phyloP scores from a whole-genome alignment of 1,140 invertebrate genomes.

The Halictus rubicundus region DNA sequence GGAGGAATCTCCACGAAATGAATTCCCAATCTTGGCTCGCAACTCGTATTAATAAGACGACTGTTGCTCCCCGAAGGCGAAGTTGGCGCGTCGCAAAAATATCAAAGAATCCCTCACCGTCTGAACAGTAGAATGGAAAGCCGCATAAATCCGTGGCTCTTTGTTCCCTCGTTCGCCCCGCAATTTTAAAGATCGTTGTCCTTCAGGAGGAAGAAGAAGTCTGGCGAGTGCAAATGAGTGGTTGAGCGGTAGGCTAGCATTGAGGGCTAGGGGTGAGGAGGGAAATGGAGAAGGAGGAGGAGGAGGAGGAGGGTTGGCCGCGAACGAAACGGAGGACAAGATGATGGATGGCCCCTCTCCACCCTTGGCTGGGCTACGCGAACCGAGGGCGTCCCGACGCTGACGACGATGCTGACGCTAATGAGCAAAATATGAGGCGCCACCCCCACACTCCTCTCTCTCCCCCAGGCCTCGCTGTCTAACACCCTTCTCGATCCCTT shows the following conservation, averaged over 20 bases:
- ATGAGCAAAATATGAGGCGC: slow-evolving; percentile 80
- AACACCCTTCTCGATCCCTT: slow-evolving; percentile 41
- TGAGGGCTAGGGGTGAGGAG: slow-evolving; percentile 29
- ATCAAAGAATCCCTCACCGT: neutral
- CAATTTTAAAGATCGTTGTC: slow-evolving; percentile 5
- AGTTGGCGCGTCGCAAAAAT: too few relatives aligned
- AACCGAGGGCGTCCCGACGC: slow-evolving; percentile 75
- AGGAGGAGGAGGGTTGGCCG: slow-evolving; percentile 53
- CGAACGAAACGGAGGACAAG: slow-evolving; percentile 73
- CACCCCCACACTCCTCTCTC: slow-evolving; percentile 63
- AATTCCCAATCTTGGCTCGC: too few relatives aligned
- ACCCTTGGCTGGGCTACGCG: slow-evolving; percentile 66
- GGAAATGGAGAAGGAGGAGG: slow-evolving; percentile 31
- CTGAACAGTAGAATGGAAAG: neutral
- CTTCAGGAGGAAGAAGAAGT: slow-evolving; percentile 14
- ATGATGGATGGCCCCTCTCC: slow-evolving; percentile 78
- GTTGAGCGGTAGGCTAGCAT: slow-evolving; percentile 12
- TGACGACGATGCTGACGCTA: slow-evolving; percentile 79
- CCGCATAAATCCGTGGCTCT: neutral
- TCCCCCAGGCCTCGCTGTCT: slow-evolving; percentile 7
- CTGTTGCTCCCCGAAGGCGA: too few relatives aligned
- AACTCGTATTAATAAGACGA: too few relatives aligned
- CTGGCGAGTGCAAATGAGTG: slow-evolving; percentile 43
- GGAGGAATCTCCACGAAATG: too few relatives aligned
- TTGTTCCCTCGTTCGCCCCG: neutral